These are phyloP conservation scores for Lamellibrachia luymesi DNA, from an alignment of 1,140 invertebrate genomes.

Conservation along the genomic window DNA sequence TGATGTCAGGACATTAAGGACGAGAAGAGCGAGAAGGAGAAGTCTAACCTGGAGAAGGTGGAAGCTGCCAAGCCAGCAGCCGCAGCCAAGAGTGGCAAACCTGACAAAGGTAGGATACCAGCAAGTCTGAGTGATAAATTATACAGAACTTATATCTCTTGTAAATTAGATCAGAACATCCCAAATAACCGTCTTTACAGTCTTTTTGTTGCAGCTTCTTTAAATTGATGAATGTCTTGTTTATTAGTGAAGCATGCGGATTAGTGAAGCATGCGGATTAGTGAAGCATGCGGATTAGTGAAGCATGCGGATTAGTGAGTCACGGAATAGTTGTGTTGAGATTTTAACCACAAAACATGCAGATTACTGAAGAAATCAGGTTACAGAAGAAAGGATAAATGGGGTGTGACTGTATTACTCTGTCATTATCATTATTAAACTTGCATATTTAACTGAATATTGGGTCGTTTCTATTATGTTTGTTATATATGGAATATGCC, in stretches of 20 bases:
- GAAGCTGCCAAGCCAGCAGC: background rate
- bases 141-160: too few species aligned
- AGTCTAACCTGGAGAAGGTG: slow-evolving; percentile 39
- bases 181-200: background rate
- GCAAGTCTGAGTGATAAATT: background rate
- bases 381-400: too few species aligned
- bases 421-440: background rate
- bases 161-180: too few species aligned
- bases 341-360: too few species aligned
- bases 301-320: too few species aligned
- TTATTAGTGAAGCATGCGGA: background rate
- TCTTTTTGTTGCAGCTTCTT: background rate
- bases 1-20: slow-evolving; percentile 34
- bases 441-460: background rate
- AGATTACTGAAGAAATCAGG: too few species aligned
- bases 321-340: too few species aligned
- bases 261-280: too few species aligned
- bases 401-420: background rate
- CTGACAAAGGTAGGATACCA: slow-evolving; percentile 31
- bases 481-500: background rate
- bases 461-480: background rate
- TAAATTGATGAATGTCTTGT: background rate
- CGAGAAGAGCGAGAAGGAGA: slow-evolving; percentile 36
- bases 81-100: slow-evolving; percentile 38
- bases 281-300: too few species aligned